These are phyloP conservation scores for Axinella damicornis DNA, from an alignment of 37 sponge, comb jelly and placozoan species.

Conservation along the genomic window DNA sequence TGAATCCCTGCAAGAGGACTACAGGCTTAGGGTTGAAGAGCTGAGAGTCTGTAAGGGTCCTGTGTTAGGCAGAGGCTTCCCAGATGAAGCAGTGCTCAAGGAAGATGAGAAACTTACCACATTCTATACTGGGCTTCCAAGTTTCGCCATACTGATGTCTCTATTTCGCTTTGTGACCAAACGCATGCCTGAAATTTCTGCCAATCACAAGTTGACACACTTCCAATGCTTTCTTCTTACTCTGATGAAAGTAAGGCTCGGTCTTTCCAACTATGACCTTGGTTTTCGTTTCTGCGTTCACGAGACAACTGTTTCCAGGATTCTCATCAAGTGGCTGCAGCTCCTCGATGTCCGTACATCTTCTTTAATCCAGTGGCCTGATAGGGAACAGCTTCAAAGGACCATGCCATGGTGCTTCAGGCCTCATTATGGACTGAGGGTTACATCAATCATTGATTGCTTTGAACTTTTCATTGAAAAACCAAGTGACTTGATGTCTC, in stretches of 20 bases:
- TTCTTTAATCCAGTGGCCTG: constrained; percentile 74
- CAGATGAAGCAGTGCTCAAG: background rate
- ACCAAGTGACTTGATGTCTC: constrained; percentile 57
- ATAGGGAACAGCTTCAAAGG: constrained; percentile 35
- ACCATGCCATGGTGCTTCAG: constrained; percentile 75
- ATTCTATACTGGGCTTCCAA: constrained; percentile 54
- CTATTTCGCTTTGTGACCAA: constrained; percentile 4
- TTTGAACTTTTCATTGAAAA: constrained; percentile 77
- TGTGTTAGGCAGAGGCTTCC: no score
- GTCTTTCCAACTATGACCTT: constrained; percentile 34
- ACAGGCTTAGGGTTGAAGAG: background rate
- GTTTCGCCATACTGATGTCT: constrained; percentile 4
- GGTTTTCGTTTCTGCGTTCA: constrained; percentile 64
- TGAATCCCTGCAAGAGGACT: background rate
- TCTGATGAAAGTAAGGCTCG: constrained; percentile 55
- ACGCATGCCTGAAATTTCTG: background rate
- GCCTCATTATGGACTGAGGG: constrained; percentile 33
- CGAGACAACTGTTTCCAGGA: constrained; percentile 45
- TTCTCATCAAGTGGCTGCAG: constrained; percentile 40
- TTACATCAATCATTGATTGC: constrained; percentile 74
- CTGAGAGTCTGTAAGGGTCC: background rate
- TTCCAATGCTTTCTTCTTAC: constrained; percentile 65
- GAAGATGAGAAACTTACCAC: constrained; percentile 17
- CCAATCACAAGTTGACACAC: background rate
- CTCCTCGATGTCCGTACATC: constrained; percentile 25